Conservation (phyloP, 2,888 invertebrate species). For the Tetramorium bicarinatum region DNA sequence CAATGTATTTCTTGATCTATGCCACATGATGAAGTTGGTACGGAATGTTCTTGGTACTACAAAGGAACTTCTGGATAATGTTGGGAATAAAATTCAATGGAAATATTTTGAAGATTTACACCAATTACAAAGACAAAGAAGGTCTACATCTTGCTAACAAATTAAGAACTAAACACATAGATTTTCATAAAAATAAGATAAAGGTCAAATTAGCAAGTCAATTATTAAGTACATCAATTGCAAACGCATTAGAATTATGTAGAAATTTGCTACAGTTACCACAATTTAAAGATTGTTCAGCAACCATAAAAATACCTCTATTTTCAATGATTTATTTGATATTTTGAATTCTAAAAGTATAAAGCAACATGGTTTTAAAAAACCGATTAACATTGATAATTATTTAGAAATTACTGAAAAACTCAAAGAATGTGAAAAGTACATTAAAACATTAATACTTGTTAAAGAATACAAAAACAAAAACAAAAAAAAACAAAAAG, state of each 20-base stretch:
- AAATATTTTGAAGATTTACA: slow-evolving; percentile 4
- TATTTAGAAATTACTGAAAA: neutral
- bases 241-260: neutral
- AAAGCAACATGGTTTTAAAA: no score
- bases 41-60: neutral
- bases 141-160: neutral
- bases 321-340: no score
- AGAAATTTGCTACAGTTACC: neutral
- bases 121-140: neutral
- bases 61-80: neutral
- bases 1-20: neutral
- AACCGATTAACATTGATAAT: neutral
- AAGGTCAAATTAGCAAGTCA: neutral
- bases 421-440: neutral
- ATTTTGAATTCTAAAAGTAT: no score
- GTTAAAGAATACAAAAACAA: neutral
- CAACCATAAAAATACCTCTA: neutral
- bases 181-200: neutral
- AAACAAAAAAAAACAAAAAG: neutral
- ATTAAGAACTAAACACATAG: neutral
- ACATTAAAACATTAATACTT: slow-evolving; percentile 1
- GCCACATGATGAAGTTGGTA: neutral
- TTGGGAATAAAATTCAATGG: slow-evolving; percentile 3
- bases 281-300: slow-evolving; percentile 1
- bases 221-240: neutral